Conservation (phyloP, 2,888 invertebrate species). For the Heliconius ismenius region DNA sequence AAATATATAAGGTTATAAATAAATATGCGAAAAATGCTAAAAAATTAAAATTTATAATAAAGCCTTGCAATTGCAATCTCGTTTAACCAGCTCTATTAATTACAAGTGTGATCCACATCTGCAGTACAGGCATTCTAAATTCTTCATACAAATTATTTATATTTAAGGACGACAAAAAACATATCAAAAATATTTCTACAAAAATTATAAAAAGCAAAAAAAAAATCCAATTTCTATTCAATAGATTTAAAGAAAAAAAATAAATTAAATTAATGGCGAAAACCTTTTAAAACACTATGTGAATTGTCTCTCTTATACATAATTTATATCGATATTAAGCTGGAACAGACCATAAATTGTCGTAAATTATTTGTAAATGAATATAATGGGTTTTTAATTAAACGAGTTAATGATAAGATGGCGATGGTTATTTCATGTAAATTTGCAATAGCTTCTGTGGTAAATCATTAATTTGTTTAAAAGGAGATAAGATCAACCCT, state of each 20-base stretch:
- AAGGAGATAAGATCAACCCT: conserved; percentile 59
- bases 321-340: conserved; percentile 13
- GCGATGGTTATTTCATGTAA: conserved; percentile 40
- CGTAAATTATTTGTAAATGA: conserved; percentile 34
- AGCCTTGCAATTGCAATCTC: background rate
- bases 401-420: conserved; percentile 32
- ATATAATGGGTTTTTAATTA: conserved; percentile 40
- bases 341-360: conserved; percentile 26
- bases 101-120: conserved; percentile 5
- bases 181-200: background rate
- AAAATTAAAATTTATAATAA: too few species aligned
- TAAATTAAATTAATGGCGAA: conserved; percentile 2
- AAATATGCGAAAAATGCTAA: too few species aligned
- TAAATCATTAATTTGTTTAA: conserved; percentile 67
- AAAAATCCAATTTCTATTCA: background rate
- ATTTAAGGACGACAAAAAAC: background rate
- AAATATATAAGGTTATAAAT: background rate
- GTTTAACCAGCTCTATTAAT: background rate
- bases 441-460: conserved; percentile 49
- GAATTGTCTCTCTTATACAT: conserved; percentile 1
- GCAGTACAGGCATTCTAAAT: conserved; percentile 6
- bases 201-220: background rate
- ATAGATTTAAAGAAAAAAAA: background rate
- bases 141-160: conserved; percentile 1
- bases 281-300: conserved; percentile 14